phyloP scores from a whole-genome alignment of 2,797 vertebrate genomes.

The Spinus pinus region DNA sequence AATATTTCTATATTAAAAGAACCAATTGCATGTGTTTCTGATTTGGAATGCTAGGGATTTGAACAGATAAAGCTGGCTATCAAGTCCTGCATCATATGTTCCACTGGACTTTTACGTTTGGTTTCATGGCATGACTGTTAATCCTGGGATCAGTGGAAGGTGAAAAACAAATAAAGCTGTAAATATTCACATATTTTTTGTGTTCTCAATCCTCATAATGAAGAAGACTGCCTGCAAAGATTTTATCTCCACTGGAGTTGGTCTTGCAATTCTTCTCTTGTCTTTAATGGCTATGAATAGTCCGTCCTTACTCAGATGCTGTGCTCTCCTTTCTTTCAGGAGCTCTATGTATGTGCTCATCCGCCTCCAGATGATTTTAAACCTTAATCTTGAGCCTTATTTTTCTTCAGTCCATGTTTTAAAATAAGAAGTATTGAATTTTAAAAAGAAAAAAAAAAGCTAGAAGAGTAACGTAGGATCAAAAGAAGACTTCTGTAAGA shows the following conservation, averaged over 20 bases:
- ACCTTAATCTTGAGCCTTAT: not conserved
- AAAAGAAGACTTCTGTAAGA: not conserved
- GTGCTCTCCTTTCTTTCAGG: not conserved
- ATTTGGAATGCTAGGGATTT: not conserved
- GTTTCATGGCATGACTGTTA: not conserved
- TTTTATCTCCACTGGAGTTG: not conserved
- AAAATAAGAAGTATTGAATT: not conserved
- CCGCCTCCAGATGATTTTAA: not conserved
- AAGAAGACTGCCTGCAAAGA: not conserved
- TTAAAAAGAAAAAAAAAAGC: not conserved
- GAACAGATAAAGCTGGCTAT: not conserved
- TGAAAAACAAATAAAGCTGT: not conserved
- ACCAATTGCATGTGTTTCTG: not conserved
- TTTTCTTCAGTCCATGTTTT: not conserved
- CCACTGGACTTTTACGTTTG: not conserved
- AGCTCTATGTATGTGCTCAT: not conserved
- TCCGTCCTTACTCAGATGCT: not conserved
- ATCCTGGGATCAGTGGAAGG: not conserved
- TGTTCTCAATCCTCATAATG: not conserved
- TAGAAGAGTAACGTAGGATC: not conserved
- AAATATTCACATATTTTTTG: not conserved
- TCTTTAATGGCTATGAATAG: not conserved
- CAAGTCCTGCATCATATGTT: not conserved
- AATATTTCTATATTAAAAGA: not conserved
- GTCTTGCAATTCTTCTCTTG: not conserved